Evolutionary conservation across 2,888 invertebrate genomes (phyloP), one percentile per base, ranked within the genome.

Genomic region (Leistus spinibarbis): DNA sequence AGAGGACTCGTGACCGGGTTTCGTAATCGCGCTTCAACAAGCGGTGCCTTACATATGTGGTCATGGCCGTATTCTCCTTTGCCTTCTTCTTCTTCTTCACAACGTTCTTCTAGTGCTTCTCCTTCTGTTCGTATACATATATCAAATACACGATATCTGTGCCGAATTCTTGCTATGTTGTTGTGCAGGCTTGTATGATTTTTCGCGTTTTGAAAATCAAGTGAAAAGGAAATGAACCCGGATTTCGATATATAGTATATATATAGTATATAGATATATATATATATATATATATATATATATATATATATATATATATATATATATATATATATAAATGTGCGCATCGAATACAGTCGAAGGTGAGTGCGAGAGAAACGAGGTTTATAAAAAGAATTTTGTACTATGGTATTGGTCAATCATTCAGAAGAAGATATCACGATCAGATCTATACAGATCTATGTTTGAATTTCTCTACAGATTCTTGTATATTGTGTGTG

Each of bases 1-100:
- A 65, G 72, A 27, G 27, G 62, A 53, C 57, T 72, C 72, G 72
- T 72, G 72, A 72, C 72, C 72, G 65, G 72, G 7, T 72, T 72
- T 57, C 54, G 65, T 54, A 72, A 64, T 23, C 57, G 57, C 2
- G 40, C 40, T 40, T 40, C 40, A 40, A 40, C 40, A 40, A 40
- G 60, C 22, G 60, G 60, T 22, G 20, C 60, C 17, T 19, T 56
- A 16, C 56, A 56, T 19, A 40, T 56, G 56, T 56, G 56, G 16
- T 19, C 56, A 56, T 16, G 16, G 19, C 10, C 13, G 10, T 53
- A n/a, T n/a, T n/a, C n/a, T n/a, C n/a, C 40, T 10, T 40, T 7
- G 40, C 13, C 13, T 10, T 19, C 60, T 60, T 10, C 60, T 60
- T 10, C 60, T 60, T 20, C 60, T 60, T 10, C 60, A 16, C 9